phyloP scores from a whole-genome alignment of 1,140 invertebrate species.

The Parasteatoda tepidariorum region DNA sequence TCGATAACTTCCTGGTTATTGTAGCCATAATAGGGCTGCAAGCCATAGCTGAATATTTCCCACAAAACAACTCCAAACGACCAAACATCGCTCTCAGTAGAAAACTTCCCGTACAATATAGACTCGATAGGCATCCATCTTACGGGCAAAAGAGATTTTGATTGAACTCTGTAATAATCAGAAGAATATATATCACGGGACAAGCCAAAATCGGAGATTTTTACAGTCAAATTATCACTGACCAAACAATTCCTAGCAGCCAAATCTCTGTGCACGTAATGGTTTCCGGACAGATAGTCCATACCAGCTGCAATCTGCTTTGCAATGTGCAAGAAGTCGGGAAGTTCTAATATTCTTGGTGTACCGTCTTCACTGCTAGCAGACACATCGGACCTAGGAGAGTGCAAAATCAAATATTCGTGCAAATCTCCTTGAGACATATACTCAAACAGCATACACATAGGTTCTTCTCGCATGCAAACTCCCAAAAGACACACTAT shows the following conservation, averaged over 20 bases:
- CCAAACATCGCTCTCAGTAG: conserved; percentile 97
- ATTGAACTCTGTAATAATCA: conserved; percentile 76
- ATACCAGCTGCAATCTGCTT: conserved; percentile 94
- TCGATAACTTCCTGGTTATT: conserved; percentile 97
- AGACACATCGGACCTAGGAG: conserved; percentile 79
- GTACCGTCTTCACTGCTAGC: conserved; percentile 65
- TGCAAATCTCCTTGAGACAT: conserved; percentile 94
- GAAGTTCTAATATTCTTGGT: conserved; percentile 74
- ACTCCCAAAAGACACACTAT: conserved; percentile 95
- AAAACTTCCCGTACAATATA: conserved; percentile 95
- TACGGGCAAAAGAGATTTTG: conserved; percentile 72
- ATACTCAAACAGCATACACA: conserved; percentile 97
- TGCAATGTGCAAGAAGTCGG: conserved; percentile 86
- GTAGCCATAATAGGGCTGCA: conserved; percentile 94
- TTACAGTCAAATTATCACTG: conserved; percentile 91
- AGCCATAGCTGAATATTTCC: conserved; percentile 97
- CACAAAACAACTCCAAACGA: conserved; percentile 96
- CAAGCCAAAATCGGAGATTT: conserved; percentile 94
- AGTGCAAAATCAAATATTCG: conserved; percentile 91
- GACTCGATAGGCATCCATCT: conserved; percentile 95
- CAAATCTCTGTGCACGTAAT: conserved; percentile 96
- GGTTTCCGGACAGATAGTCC: conserved; percentile 94
- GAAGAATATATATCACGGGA: conserved; percentile 91
- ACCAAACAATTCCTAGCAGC: conserved; percentile 96
- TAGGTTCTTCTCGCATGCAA: conserved; percentile 88